Evolutionary conservation across 2,113 vertebrate genomes (phyloP).

Genomic region (Mobula hypostoma): DNA sequence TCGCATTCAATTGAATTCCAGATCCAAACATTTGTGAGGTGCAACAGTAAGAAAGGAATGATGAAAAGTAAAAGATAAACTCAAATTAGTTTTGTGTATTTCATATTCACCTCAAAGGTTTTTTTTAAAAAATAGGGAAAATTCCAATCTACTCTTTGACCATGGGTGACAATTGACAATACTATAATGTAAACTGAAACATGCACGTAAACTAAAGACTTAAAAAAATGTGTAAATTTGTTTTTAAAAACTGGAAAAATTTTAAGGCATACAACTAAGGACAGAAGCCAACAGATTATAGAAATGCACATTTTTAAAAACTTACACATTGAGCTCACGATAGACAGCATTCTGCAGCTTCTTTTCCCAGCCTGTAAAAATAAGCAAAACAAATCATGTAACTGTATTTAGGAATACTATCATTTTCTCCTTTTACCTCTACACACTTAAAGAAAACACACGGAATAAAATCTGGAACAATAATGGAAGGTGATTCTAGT

Average conservation of each 20-base stretch:
- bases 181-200: not conserved
- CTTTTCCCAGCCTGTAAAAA: constrained; percentile 82
- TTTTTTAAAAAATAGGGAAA: not conserved
- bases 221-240: not conserved
- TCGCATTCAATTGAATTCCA: not conserved
- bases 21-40: not conserved
- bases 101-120: not conserved
- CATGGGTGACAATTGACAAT: too few species aligned
- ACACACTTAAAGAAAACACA: not conserved
- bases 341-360: constrained; percentile 96
- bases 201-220: not conserved
- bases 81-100: not conserved
- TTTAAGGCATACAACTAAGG: not conserved
- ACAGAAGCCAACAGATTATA: not conserved
- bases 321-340: constrained; percentile 85
- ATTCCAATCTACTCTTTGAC: not conserved
- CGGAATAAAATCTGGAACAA: not conserved
- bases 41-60: not conserved
- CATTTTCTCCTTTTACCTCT: not conserved
- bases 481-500: not conserved
- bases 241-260: not conserved
- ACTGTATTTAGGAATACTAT: not conserved
- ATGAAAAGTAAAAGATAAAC: not conserved
- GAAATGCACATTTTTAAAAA: constrained; percentile 41
- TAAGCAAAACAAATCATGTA: not conserved